A percentile compares a stretch with the other conserved stretches of the same genome.
These are phyloP conservation scores for Lasioglossum calceatum DNA, from an alignment of 2,888 invertebrate genomes.

Conservation along the genomic window DNA sequence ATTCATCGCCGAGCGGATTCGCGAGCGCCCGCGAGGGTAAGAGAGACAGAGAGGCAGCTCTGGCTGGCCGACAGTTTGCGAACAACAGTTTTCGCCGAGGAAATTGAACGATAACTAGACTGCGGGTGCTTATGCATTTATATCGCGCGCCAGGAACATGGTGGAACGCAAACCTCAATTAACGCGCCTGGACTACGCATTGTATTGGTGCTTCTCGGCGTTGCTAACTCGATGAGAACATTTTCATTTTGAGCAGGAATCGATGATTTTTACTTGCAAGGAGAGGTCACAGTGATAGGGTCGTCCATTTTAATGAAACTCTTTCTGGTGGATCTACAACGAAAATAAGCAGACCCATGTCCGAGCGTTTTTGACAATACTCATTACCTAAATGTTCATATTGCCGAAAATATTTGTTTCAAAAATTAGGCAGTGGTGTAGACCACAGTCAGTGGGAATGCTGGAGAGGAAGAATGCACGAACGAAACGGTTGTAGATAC, in stretches of 20 bases:
- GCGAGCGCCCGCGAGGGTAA: not conserved
- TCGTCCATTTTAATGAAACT: too few species aligned
- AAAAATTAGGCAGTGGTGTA: not conserved
- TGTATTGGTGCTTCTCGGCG: not conserved
- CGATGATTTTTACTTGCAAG: not conserved
- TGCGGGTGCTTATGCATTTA: not conserved
- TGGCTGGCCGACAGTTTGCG: not conserved
- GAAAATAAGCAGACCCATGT: too few species aligned
- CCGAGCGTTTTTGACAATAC: too few species aligned
- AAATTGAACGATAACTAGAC: constrained; percentile 35
- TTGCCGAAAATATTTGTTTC: too few species aligned
- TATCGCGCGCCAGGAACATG: not conserved
- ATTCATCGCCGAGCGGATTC: not conserved
- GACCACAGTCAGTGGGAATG: not conserved
- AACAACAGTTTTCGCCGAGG: constrained; percentile 13
- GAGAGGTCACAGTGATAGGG: too few species aligned
- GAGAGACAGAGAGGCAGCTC: not conserved
- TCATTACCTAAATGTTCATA: too few species aligned
- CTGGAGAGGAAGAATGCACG: not conserved
- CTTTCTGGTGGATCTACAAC: too few species aligned
- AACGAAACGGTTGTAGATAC: not conserved
- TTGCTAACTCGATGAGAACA: too few species aligned
- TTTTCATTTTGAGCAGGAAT: constrained; percentile 7
- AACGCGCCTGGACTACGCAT: not conserved
- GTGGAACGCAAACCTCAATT: not conserved